phyloP scores from a whole-genome alignment of 2,888 invertebrate species.

The Bibio marci region DNA sequence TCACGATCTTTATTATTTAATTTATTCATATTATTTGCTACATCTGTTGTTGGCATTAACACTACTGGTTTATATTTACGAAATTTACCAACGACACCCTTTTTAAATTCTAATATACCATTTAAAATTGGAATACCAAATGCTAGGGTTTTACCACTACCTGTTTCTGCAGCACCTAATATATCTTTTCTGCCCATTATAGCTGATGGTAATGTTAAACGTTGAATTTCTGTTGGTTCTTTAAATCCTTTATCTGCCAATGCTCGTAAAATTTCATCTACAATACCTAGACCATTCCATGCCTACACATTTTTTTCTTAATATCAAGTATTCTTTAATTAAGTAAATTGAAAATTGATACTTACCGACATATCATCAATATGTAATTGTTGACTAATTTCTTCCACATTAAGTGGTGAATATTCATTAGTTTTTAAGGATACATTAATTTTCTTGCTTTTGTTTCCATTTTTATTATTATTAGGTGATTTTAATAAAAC shows the following conservation, averaged over 20 bases:
- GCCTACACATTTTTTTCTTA: constrained; percentile 19
- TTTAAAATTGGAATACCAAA: constrained; percentile 88
- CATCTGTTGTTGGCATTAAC: too few relatives aligned
- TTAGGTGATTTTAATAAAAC: constrained; percentile 19
- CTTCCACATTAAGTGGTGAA: constrained; percentile 5
- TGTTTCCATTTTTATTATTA: constrained; percentile 9
- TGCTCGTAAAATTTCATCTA: constrained; percentile 47
- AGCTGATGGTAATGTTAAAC: constrained; percentile 61
- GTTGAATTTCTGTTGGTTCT: constrained; percentile 80
- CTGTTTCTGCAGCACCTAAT: constrained; percentile 97
- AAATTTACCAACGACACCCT: constrained; percentile 14
- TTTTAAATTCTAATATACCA: constrained; percentile 59
- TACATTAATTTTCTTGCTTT: too few relatives aligned
- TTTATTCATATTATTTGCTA: constrained; percentile 5
- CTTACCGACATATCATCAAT: constrained; percentile 15
- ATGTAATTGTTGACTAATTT: constrained; percentile 1
- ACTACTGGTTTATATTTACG: constrained; percentile 18
- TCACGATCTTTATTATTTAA: constrained; percentile 12
- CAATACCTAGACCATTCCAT: constrained; percentile 52
- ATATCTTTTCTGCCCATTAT: constrained; percentile 78
- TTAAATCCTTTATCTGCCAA: constrained; percentile 59
- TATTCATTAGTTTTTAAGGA: too few relatives aligned
- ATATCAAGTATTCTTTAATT: not conserved
- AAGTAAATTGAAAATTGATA: not conserved
- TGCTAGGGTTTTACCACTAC: constrained; percentile 95